phyloP scores from a whole-genome alignment of 1,140 invertebrate genomes.

The Phymastichus coffea region DNA sequence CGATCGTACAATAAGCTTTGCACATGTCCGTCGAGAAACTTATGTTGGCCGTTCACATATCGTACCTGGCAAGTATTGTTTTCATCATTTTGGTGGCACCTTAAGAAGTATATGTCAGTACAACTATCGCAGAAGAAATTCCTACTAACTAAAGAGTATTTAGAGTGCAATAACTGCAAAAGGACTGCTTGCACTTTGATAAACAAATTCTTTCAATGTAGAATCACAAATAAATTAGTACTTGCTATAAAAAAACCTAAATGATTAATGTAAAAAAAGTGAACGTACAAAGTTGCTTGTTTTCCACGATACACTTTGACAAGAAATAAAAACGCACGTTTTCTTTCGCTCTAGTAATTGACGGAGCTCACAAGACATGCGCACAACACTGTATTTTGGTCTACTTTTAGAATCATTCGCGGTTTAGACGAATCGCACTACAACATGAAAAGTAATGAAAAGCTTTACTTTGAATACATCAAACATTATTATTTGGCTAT shows the following conservation, averaged over 20 bases:
- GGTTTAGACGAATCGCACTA: no score
- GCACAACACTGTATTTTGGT: not conserved
- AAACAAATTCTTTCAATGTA: no score
- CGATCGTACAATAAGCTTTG: constrained; percentile 9
- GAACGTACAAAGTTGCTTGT: not conserved
- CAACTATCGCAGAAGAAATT: constrained; percentile 4
- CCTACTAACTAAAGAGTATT: not conserved
- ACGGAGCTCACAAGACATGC: constrained; percentile 4
- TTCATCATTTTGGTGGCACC: constrained; percentile 15
- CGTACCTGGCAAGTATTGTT: constrained; percentile 14
- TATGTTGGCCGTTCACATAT: not conserved
- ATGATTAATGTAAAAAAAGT: not conserved
- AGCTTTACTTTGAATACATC: not conserved
- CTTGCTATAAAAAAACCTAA: no score
- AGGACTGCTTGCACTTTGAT: no score
- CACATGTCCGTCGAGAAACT: constrained; percentile 5
- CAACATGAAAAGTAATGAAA: not conserved
- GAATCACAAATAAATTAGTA: no score
- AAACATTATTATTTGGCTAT: not conserved
- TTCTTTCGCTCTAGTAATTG: constrained; percentile 23
- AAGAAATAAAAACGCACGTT: constrained; percentile 13
- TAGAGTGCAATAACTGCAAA: constrained; percentile 8
- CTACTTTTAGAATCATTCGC: no score
- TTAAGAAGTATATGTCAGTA: constrained; percentile 17
- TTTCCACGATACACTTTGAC: not conserved